These are phyloP conservation scores for Heliconius eleuchia DNA, from an alignment of 1,140 invertebrate species.

Conservation along the genomic window DNA sequence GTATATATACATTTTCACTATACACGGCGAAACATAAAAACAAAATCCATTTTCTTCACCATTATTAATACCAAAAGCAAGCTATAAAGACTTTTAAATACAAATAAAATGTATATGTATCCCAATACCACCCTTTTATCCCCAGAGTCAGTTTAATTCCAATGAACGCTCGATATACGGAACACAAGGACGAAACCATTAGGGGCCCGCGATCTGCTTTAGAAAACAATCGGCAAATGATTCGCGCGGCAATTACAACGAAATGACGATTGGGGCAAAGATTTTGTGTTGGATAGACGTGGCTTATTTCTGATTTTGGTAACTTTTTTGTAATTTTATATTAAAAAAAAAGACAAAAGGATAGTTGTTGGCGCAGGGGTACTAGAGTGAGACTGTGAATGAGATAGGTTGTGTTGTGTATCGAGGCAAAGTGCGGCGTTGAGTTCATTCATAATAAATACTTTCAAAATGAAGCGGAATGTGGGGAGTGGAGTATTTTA, in stretches of 20 bases:
- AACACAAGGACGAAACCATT: slow-evolving; percentile 49
- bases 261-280: slow-evolving; percentile 60
- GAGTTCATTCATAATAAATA: too few relatives aligned
- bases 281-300: slow-evolving; percentile 16
- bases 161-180: slow-evolving; percentile 50
- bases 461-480: too few relatives aligned
- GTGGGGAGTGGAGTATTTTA: too few relatives aligned
- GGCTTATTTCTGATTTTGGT: background rate
- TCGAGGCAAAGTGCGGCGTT: too few relatives aligned
- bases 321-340: too few relatives aligned
- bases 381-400: too few relatives aligned
- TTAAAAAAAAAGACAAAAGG: too few relatives aligned
- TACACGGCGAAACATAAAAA: background rate
- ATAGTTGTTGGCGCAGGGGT: too few relatives aligned
- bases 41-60: background rate
- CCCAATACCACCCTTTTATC: slow-evolving; percentile 18
- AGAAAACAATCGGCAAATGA: slow-evolving; percentile 69
- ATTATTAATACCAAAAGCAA: background rate
- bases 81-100: slow-evolving; percentile 1
- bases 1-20: too few relatives aligned
- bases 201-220: slow-evolving; percentile 45
- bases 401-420: too few relatives aligned
- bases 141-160: slow-evolving; percentile 38
- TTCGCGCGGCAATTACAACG: slow-evolving; percentile 63
- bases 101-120: background rate